These are phyloP conservation scores for Drepanosiphum platanoidis DNA, from an alignment of 2,888 invertebrate genomes.

Conservation along the genomic window DNA sequence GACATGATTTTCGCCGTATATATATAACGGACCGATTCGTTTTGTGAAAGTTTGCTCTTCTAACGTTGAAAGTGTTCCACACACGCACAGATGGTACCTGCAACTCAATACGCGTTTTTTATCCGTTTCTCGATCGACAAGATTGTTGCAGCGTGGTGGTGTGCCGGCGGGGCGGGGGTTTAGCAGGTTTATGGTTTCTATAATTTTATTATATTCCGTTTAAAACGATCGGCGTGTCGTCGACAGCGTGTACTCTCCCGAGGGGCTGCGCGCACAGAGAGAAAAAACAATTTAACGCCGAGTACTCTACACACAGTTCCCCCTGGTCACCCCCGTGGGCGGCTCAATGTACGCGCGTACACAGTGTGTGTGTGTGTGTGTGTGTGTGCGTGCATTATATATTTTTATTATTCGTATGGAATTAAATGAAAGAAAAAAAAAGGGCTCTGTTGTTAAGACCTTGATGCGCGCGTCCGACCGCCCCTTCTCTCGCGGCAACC, in stretches of 20 bases:
- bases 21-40: background rate
- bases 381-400: background rate
- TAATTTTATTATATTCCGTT: constrained; percentile 7
- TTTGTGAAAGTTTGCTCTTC: background rate
- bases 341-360: too few species aligned
- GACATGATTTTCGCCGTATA: background rate
- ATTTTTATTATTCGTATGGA: constrained; percentile 25
- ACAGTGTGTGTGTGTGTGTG: too few species aligned
- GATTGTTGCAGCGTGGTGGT: background rate
- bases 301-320: too few species aligned
- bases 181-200: constrained; percentile 39
- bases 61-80: background rate
- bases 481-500: constrained; percentile 17
- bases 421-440: constrained; percentile 19
- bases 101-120: constrained; percentile 5
- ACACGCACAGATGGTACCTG: constrained; percentile 20
- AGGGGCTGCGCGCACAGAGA: too few species aligned
- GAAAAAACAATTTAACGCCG: background rate
- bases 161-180: background rate
- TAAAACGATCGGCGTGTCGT: background rate
- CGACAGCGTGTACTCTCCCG: background rate
- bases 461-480: constrained; percentile 24
- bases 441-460: constrained; percentile 46
- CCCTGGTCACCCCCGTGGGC: constrained; percentile 7
- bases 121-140: constrained; percentile 32